These are phyloP conservation scores for Temnothorax nylanderi DNA, from an alignment of 1,140 invertebrate genomes.

Conservation along the genomic window DNA sequence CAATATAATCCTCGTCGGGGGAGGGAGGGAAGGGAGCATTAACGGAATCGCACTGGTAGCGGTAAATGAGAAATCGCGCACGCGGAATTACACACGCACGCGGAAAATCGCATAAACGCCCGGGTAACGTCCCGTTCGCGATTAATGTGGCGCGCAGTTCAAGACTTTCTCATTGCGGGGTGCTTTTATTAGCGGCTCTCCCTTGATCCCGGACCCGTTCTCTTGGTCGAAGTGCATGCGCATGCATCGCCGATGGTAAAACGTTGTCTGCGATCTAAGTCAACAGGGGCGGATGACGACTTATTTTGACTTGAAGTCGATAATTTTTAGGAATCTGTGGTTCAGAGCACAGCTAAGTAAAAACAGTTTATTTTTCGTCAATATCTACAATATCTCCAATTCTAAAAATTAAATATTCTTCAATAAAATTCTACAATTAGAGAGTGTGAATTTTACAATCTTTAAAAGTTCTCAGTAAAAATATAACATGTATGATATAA, in stretches of 20 bases:
- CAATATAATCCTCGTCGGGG: conserved; percentile 60
- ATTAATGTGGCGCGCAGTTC: conserved; percentile 65
- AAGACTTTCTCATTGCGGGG: conserved; percentile 76
- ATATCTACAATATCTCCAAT: neutral
- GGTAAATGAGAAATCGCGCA: conserved; percentile 58
- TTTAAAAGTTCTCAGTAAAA: neutral
- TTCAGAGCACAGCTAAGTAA: no score
- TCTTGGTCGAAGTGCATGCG: conserved; percentile 17
- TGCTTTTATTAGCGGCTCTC: conserved; percentile 71
- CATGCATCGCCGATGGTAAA: conserved; percentile 44
- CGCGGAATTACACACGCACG: conserved; percentile 38
- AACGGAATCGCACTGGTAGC: conserved; percentile 53
- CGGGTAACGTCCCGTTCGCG: conserved; percentile 55
- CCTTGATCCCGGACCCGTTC: conserved; percentile 30
- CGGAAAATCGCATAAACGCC: conserved; percentile 44
- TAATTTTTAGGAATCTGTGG: neutral
- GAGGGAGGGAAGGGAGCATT: conserved; percentile 15
- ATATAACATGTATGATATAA: neutral
- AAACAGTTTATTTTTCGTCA: neutral
- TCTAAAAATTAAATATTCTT: neutral
- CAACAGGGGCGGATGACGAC: conserved; percentile 33
- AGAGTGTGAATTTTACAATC: neutral
- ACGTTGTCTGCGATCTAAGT: conserved; percentile 56
- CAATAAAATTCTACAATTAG: neutral
- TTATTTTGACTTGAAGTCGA: neutral